Evolutionary conservation across 2,113 vertebrate genomes (phyloP), one percentile per base, ranked within the genome.

Genomic region (Pachyramphus minor): DNA sequence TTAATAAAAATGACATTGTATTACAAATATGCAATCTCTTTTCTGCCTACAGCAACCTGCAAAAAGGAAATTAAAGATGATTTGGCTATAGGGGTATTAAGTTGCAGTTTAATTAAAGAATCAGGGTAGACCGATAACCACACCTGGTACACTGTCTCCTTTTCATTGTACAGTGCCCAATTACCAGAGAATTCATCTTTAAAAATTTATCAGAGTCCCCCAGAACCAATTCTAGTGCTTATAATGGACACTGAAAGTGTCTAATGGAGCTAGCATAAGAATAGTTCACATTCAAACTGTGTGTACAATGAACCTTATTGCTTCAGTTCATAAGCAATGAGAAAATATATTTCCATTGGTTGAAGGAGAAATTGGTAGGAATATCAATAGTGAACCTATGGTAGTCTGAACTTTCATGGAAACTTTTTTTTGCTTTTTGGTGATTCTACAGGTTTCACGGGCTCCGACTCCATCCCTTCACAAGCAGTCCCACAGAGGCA

Each of bases 81-180:
- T 53, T 67, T 66, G 33, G 6, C 11, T 22, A 19, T 11, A 45
- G 50, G 18, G 24, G 5, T 31, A 39, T 56, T 75, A 49, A 72
- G 63, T 39, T 60, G 44, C 22, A 16, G 12, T 47, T 88, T 37
- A 82, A 52, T 79, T n/a, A 45, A 50, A 72, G 22, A 15, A 21
- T 45, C 15, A 10, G 0, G 0, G 15, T 5, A 27, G 14, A 8
- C 4, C 14, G 7, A 39, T 63, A 50, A 69, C 10, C 39, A 42
- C 13, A 82, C 7, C 9, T 41, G 6, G 4, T 23, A 28, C 3
- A 6, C 11, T 12, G 23, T 42, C 11, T 81, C 17, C 3, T 56
- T 80, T 87, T 52, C 58, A 39, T 44, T 37, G 9, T 2, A 19
- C n/a, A 35, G 20, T 18, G 19, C 2, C 22, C 16, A 49, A 35